Conservation (phyloP, 2,797 vertebrate species). For the Malacoraja senta region DNA sequence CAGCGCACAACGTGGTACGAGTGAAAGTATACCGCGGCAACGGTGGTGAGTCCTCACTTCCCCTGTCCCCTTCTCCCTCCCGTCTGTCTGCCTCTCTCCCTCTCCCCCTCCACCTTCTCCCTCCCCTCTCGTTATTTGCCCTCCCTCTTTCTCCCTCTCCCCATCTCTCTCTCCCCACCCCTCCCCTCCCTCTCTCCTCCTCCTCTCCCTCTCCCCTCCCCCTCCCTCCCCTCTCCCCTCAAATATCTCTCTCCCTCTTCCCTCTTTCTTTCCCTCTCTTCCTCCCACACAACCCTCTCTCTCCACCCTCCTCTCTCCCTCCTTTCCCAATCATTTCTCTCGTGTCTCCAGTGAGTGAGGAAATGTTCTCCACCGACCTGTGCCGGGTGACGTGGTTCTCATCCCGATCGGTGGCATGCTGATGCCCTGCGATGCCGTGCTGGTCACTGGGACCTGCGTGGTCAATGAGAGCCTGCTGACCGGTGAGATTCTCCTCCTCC, state of each 20-base stretch:
- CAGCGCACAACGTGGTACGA: conserved; percentile 44
- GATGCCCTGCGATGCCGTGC: conserved; percentile 49
- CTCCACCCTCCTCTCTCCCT: not conserved
- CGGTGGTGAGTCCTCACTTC: conserved; percentile 35
- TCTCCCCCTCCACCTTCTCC: too few relatives aligned
- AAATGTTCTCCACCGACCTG: conserved; percentile 48
- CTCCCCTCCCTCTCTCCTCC: not conserved
- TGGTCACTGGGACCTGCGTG: conserved; percentile 48
- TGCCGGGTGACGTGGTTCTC: conserved; percentile 49
- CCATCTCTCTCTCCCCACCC: not conserved
- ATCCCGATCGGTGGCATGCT: conserved; percentile 46
- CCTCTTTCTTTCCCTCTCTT: too few relatives aligned
- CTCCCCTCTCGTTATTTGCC: too few relatives aligned
- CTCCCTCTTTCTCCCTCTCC: not conserved
- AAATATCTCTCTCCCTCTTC: too few relatives aligned
- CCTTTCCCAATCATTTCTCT: not conserved
- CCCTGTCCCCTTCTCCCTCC: not conserved
- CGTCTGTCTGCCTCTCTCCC: too few relatives aligned
- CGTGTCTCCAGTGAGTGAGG: conserved; percentile 43
- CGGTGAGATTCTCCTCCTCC: conserved; percentile 31
- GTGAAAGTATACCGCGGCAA: conserved; percentile 41
- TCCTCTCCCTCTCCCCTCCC: not conserved
- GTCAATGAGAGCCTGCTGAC: conserved; percentile 52
- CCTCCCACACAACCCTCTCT: too few relatives aligned
- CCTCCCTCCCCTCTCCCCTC: not conserved